phyloP scores from a whole-genome alignment of 1,140 invertebrate species.

The Calephelis virginiensis region DNA sequence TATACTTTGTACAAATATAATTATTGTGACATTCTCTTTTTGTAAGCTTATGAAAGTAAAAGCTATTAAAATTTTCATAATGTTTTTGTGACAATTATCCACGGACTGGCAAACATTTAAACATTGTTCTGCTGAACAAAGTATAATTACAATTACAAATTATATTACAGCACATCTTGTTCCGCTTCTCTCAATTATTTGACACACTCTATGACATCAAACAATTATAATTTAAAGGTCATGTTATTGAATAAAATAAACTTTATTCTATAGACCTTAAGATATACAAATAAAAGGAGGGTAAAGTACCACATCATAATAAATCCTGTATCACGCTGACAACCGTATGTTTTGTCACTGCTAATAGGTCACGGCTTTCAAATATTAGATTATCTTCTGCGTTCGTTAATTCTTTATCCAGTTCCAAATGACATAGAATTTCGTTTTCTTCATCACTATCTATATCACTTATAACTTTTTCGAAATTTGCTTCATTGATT shows the following conservation, averaged over 20 bases:
- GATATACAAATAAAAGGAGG: constrained; percentile 15
- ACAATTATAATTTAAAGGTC: constrained; percentile 32
- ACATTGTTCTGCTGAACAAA: constrained; percentile 17
- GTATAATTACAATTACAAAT: constrained; percentile 37
- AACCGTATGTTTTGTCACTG: constrained; percentile 69
- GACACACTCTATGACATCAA: constrained; percentile 44
- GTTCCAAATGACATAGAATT: constrained; percentile 11
- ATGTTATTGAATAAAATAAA: constrained; percentile 26
- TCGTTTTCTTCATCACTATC: constrained; percentile 15
- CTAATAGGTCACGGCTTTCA: constrained; percentile 64
- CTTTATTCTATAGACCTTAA: constrained; percentile 32
- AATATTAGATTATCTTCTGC: constrained; percentile 30
- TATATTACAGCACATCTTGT: constrained; percentile 43
- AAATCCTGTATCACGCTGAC: constrained; percentile 67
- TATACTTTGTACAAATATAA: not conserved
- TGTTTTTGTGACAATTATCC: not conserved
- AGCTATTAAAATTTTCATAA: not conserved
- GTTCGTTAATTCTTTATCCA: constrained; percentile 12
- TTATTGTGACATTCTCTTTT: not conserved
- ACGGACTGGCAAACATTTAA: not conserved
- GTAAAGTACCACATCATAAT: constrained; percentile 41
- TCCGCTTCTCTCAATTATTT: constrained; percentile 61
- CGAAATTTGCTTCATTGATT: constrained; percentile 5
- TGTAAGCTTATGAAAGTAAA: not conserved
- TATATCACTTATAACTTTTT: constrained; percentile 22